Evolutionary conservation across 2,888 invertebrate genomes (phyloP), one percentile per base, ranked within the genome.

Genomic region (Cistogaster globosa): DNA sequence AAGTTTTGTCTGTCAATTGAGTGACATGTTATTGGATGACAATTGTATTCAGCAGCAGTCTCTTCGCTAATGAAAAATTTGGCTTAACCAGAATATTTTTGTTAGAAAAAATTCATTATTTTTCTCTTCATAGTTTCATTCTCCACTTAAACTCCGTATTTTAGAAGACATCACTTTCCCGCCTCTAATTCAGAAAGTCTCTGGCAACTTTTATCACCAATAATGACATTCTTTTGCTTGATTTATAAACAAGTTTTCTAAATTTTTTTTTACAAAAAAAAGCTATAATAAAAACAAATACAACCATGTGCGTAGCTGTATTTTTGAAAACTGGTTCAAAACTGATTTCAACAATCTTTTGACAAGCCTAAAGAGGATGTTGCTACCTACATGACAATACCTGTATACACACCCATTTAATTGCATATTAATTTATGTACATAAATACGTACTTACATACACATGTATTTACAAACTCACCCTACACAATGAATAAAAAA

Each of bases 281-380:
- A 53, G 7, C 18, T 14, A 55, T 8, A 14, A 78, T n/a, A 55
- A 58, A 14, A 75, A 26, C 26, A 57, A 60, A 38, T 4, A 7
- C 5, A 48, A 48, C 63, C 75, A 71, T 82, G 76, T 82, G 82
- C 82, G 71, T 76, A 58, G 82, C 57, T 38, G 9, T 20, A 36
- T 32, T 76, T 67, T 82, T 48, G 0, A 65, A 82, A 82, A 82
- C 82, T 82, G 71, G 82, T 82, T 82, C 76, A 82, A 82, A 60
- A 76, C 7, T 76, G 71, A 69, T 71, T 51, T 81, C 32, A 11
- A 69, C 22, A 58, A 67, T 18, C 42, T 18, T 38, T n/a, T 45
- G 79, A 72, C 79, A 71, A 71, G 68, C 63, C 69, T 72, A 51
- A 65, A 76, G 76, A 82, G 82, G 82, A 82, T 82, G 65, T 82